phyloP scores from a whole-genome alignment of 2,113 vertebrate species.

The Oriolus oriolus region DNA sequence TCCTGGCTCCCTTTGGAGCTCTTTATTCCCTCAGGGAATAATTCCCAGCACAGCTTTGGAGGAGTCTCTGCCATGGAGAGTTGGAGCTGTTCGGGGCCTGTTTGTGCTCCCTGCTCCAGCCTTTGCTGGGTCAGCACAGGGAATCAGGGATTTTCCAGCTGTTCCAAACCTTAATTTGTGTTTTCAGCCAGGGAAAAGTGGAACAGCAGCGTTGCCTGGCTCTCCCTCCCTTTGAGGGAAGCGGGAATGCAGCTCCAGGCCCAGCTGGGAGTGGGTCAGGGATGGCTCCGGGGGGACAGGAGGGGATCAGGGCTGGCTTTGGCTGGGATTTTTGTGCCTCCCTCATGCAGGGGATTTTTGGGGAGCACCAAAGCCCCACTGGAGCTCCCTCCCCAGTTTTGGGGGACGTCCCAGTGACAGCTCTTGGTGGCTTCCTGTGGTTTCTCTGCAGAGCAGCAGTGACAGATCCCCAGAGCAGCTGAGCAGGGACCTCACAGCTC shows the following conservation, averaged over 20 bases:
- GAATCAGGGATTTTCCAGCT: too few species aligned
- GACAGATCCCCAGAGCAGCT: background rate
- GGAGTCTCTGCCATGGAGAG: background rate
- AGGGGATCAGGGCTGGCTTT: fast-evolving
- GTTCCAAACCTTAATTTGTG: fast-evolving
- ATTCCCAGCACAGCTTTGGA: background rate
- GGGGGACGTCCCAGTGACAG: too few species aligned
- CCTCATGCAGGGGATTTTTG: fast-evolving
- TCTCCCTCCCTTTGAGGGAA: background rate
- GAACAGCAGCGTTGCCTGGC: background rate
- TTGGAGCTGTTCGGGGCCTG: background rate
- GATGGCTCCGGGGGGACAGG: background rate
- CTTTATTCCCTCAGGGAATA: background rate
- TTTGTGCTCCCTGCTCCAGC: background rate
- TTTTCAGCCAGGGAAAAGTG: background rate
- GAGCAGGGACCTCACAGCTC: background rate
- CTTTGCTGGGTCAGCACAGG: background rate
- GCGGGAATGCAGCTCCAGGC: background rate
- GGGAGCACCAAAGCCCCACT: fast-evolving
- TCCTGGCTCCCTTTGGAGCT: background rate
- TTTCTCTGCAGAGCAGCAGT: background rate
- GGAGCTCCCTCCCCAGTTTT: fast-evolving
- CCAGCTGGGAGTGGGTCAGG: fast-evolving
- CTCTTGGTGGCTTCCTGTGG: slow-evolving; percentile 21
- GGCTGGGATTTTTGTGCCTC: background rate